These are phyloP conservation scores for Hybognathus amarus DNA, from an alignment of 2,797 vertebrate species.

Conservation along the genomic window DNA sequence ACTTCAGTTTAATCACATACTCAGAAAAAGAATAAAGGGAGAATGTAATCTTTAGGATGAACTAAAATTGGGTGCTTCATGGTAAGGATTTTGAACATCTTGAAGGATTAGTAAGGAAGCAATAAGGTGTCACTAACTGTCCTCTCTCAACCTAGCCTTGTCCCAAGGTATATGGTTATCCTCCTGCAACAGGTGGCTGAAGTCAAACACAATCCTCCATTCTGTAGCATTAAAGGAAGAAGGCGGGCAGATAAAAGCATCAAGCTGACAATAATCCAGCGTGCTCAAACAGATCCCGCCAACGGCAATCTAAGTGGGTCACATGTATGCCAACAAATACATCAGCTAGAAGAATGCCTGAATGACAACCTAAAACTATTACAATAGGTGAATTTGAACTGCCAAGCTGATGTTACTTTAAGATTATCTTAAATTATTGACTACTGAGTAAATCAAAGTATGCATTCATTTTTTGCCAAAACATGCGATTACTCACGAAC, in stretches of 20 bases:
- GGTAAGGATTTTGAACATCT: not conserved
- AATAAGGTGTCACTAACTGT: slow-evolving; percentile 77
- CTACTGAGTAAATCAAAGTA: slow-evolving; percentile 3
- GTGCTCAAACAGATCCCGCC: slow-evolving; percentile 61
- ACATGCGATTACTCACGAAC: not conserved
- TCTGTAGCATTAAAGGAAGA: slow-evolving; percentile 79
- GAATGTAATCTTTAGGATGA: slow-evolving; percentile 79
- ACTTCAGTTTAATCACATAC: slow-evolving; percentile 88
- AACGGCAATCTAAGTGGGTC: slow-evolving; percentile 40
- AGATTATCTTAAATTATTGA: too few relatives aligned
- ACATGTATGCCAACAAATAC: slow-evolving; percentile 34
- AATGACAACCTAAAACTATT: slow-evolving; percentile 1
- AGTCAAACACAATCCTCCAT: slow-evolving; percentile 80
- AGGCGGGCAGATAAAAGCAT: slow-evolving; percentile 70
- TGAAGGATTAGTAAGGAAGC: slow-evolving; percentile 10
- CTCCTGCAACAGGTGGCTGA: slow-evolving; percentile 84
- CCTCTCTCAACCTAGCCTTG: slow-evolving; percentile 11
- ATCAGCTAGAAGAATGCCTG: slow-evolving; percentile 9
- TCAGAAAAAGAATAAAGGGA: slow-evolving; percentile 80
- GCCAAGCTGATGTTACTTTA: not conserved
- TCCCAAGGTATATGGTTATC: slow-evolving; percentile 78
- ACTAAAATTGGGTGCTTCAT: slow-evolving; percentile 66
- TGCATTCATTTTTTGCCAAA: not conserved
- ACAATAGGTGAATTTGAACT: not conserved
- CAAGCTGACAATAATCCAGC: slow-evolving; percentile 56